Percentiles rank a stretch among this genome's conserved stretches.
Conservation (phyloP, 2,888 invertebrate genomes). For the Philhelius pedissequus region DNA sequence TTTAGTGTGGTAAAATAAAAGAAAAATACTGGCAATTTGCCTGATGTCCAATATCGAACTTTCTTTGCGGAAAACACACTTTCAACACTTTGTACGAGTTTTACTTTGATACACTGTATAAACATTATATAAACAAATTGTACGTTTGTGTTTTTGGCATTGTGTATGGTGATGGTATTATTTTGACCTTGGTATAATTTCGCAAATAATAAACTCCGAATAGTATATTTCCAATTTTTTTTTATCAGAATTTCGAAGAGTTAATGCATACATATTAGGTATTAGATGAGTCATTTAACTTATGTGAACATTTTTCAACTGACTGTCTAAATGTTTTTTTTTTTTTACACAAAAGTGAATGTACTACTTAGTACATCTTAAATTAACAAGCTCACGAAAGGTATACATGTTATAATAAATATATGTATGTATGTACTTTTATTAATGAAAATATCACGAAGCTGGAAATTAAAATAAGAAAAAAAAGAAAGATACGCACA, state of each 20-base stretch:
- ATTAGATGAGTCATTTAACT: neutral
- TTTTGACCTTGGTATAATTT: constrained; percentile 1
- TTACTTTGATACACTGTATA: too few relatives aligned
- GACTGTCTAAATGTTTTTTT: neutral
- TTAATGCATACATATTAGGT: neutral
- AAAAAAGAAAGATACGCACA: neutral
- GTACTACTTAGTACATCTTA: too few relatives aligned
- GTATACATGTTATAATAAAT: too few relatives aligned
- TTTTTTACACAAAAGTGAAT: neutral
- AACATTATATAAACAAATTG: neutral
- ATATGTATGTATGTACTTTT: too few relatives aligned
- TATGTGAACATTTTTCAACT: neutral
- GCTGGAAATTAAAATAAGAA: neutral
- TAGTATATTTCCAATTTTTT: neutral
- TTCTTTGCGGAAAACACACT: too few relatives aligned
- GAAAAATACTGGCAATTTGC: too few relatives aligned
- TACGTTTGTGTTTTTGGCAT: neutral
- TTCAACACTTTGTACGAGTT: too few relatives aligned
- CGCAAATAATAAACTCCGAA: neutral
- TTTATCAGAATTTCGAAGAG: neutral
- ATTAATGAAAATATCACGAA: too few relatives aligned
- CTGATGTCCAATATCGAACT: too few relatives aligned
- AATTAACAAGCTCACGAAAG: too few relatives aligned
- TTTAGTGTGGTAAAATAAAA: too few relatives aligned
- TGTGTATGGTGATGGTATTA: neutral